phyloP scores from a whole-genome alignment of 2,888 invertebrate species.

The Pristionchus exspectatus region DNA sequence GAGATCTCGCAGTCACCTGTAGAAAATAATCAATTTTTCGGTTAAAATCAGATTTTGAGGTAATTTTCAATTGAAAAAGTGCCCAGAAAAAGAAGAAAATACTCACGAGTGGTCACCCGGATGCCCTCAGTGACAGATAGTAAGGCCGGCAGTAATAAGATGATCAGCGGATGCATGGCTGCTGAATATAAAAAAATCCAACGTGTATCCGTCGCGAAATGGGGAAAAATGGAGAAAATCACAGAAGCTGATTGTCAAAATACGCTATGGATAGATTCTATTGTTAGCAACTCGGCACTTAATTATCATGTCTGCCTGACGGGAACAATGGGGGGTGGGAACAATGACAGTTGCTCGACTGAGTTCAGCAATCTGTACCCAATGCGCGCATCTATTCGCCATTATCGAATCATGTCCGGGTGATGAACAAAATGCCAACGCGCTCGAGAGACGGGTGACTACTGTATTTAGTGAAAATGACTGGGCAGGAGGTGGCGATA shows the following conservation, averaged over 20 bases:
- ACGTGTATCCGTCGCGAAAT: not conserved
- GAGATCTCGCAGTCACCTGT: slow-evolving; percentile 68
- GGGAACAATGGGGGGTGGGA: too few species aligned
- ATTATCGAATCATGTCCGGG: too few species aligned
- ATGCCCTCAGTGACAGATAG: not conserved
- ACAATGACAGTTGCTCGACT: not conserved
- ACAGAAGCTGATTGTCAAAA: not conserved
- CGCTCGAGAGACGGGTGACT: too few species aligned
- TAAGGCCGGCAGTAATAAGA: not conserved
- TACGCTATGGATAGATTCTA: not conserved
- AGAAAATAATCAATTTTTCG: not conserved
- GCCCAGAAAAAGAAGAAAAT: not conserved
- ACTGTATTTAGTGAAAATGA: too few species aligned
- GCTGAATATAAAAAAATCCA: not conserved
- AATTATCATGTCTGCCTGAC: not conserved
- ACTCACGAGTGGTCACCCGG: slow-evolving; percentile 4
- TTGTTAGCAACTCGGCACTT: not conserved
- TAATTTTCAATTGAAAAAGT: not conserved
- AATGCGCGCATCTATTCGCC: not conserved
- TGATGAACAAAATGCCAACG: too few species aligned
- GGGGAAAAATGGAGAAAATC: not conserved
- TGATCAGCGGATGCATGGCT: not conserved
- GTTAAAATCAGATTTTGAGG: not conserved
- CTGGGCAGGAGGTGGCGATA: too few species aligned
- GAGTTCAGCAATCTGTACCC: not conserved